Evolutionary conservation across 2,113 vertebrate species (phyloP).

Genomic region (Brachyistius frenatus): DNA sequence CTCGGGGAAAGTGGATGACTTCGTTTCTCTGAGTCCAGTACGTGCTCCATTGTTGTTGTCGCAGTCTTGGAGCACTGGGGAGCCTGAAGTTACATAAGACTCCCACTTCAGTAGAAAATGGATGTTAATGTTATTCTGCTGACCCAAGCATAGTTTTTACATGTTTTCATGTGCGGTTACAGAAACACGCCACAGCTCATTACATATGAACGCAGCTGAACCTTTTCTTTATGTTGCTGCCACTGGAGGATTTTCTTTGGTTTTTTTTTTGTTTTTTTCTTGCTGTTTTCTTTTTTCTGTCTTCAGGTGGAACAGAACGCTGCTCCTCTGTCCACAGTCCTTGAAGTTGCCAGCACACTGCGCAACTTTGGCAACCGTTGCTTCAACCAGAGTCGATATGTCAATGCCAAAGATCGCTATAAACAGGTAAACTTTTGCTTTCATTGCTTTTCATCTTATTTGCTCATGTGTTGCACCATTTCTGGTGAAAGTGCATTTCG

Average conservation of each 20-base stretch:
- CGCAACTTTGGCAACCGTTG: constrained; percentile 92
- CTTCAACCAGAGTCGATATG: constrained; percentile 84
- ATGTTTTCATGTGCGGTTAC: not conserved
- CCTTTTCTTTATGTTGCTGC: not conserved
- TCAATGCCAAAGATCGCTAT: constrained; percentile 88
- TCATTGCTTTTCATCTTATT: not conserved
- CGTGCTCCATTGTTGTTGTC: constrained; percentile 35
- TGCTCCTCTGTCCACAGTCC: constrained; percentile 84
- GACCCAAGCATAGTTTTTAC: not conserved
- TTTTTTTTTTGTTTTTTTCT: not conserved
- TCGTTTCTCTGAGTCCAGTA: constrained; percentile 85
- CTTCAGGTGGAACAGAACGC: constrained; percentile 87
- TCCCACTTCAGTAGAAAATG: too few relatives aligned
- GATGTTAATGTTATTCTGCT: not conserved
- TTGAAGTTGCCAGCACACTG: constrained; percentile 86
- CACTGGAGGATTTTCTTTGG: not conserved
- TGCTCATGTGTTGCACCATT: too few relatives aligned
- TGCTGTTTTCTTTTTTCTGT: not conserved
- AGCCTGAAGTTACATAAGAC: too few relatives aligned
- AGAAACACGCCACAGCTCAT: not conserved
- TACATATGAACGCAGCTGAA: too few relatives aligned
- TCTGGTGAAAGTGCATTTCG: not conserved
- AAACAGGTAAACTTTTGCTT: constrained; percentile 84
- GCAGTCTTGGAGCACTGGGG: not conserved
- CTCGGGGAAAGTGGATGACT: constrained; percentile 86